phyloP scores from a whole-genome alignment of 1,140 invertebrate species.

The Hylaeus anthracinus region DNA sequence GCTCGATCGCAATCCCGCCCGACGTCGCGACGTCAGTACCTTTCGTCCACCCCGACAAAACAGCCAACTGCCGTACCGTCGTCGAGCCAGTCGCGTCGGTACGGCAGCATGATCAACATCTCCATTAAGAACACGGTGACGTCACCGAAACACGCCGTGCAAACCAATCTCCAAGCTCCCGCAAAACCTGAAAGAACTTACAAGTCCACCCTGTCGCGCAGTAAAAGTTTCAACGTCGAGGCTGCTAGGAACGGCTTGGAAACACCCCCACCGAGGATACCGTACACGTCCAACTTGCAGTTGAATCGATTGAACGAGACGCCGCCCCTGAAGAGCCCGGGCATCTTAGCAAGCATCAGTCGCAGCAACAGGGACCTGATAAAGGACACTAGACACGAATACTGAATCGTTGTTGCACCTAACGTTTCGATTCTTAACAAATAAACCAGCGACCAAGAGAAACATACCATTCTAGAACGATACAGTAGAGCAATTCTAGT shows the following conservation, averaged over 20 bases:
- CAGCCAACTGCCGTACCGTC: neutral
- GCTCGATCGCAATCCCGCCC: conserved; percentile 4
- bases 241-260: conserved; percentile 72
- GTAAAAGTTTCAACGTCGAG: conserved; percentile 93
- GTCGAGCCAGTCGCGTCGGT: conserved; percentile 72
- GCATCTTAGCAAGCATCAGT: conserved; percentile 91
- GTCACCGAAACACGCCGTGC: conserved; percentile 63
- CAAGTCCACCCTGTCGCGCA: conserved; percentile 87
- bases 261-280: conserved; percentile 77
- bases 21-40: conserved; percentile 23
- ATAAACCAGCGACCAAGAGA: no score
- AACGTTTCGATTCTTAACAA: no score
- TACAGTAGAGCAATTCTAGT: no score
- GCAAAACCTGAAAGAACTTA: conserved; percentile 88
- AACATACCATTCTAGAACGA: no score
- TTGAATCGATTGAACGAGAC: conserved; percentile 86
- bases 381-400: conserved; percentile 71
- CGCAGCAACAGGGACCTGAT: conserved; percentile 89
- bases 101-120: conserved; percentile 88
- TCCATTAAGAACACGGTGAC: conserved; percentile 86
- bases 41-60: neutral
- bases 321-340: conserved; percentile 90
- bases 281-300: conserved; percentile 89
- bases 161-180: conserved; percentile 77
- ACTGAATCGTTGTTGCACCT: neutral